A percentile compares a stretch with the other conserved stretches of the same genome.
Conservation (phyloP, 2,888 invertebrate genomes). For the Nowickia ferox region DNA sequence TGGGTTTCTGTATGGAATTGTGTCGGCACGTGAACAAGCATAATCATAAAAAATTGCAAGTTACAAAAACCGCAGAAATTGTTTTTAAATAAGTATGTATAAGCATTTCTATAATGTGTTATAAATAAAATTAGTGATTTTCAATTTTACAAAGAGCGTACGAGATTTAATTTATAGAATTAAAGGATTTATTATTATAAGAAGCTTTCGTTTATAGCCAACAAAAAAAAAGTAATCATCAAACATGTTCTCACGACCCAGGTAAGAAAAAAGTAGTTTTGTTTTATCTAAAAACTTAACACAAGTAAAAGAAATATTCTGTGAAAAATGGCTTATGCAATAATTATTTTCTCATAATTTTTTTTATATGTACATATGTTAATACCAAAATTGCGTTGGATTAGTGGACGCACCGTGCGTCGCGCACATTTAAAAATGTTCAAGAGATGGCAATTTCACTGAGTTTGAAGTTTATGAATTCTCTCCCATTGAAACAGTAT, state of each 20-base stretch:
- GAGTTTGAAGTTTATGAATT: slow-evolving; percentile 15
- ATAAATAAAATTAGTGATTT: slow-evolving; percentile 38
- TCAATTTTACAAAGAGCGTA: background rate
- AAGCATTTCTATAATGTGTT: slow-evolving; percentile 30
- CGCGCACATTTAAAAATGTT: slow-evolving; percentile 50
- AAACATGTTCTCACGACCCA: slow-evolving; percentile 80
- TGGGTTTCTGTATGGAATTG: slow-evolving; percentile 18
- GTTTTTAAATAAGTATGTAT: slow-evolving; percentile 19
- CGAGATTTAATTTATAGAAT: background rate
- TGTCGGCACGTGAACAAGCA: slow-evolving; percentile 49
- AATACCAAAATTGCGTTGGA: slow-evolving; percentile 37
- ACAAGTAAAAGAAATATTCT: background rate
- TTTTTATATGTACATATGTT: slow-evolving; percentile 17
- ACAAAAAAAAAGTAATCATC: slow-evolving; percentile 57
- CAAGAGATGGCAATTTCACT: slow-evolving; percentile 42
- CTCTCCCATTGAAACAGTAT: slow-evolving; percentile 48
- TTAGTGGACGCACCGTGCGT: slow-evolving; percentile 11
- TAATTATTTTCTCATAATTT: slow-evolving; percentile 48
- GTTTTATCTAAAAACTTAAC: background rate
- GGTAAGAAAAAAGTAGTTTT: slow-evolving; percentile 75
- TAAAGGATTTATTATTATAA: slow-evolving; percentile 2
- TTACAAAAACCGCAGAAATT: slow-evolving; percentile 33
- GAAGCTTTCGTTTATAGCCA: slow-evolving; percentile 58
- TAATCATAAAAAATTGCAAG: slow-evolving; percentile 8
- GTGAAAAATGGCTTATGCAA: slow-evolving; percentile 62